Evolutionary conservation across 1,140 invertebrate species (phyloP).

Genomic region (Thaumatotibia leucotreta): DNA sequence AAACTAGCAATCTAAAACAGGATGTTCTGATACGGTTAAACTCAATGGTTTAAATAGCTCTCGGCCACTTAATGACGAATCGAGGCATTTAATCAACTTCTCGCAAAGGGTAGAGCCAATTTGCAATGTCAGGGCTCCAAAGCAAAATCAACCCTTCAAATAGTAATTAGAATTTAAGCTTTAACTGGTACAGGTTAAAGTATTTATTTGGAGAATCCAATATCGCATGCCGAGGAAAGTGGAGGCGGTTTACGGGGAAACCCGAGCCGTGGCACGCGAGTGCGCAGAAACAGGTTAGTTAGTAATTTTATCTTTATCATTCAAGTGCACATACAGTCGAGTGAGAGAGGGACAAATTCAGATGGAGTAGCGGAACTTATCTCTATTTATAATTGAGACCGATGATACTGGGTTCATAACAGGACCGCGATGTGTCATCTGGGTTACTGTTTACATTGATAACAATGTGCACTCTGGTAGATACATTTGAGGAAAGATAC

Average conservation of each 20-base stretch:
- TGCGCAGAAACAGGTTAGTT: slow-evolving; percentile 23
- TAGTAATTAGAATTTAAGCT: neutral
- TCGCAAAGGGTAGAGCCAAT: neutral
- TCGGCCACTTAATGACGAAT: neutral
- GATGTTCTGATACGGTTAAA: slow-evolving; percentile 1
- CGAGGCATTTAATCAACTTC: neutral
- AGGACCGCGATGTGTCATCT: slow-evolving; percentile 32
- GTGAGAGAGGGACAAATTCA: slow-evolving; percentile 22
- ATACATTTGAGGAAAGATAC: neutral
- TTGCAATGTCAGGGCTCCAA: neutral
- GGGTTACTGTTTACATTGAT: slow-evolving; percentile 20
- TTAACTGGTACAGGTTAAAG: neutral
- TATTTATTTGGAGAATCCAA: neutral
- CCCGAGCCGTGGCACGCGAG: slow-evolving; percentile 30
- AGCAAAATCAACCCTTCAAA: neutral
- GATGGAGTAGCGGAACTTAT: slow-evolving; percentile 38
- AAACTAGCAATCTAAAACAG: neutral
- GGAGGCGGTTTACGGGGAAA: slow-evolving; percentile 34
- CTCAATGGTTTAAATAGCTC: neutral
- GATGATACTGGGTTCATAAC: slow-evolving; percentile 34
- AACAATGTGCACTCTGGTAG: neutral
- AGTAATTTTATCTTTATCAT: slow-evolving; percentile 23
- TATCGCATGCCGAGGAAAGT: slow-evolving; percentile 26
- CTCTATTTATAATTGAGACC: slow-evolving; percentile 56
- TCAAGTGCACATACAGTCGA: neutral